phyloP scores from a whole-genome alignment of 1,140 invertebrate species.

The Drosophila saltans region DNA sequence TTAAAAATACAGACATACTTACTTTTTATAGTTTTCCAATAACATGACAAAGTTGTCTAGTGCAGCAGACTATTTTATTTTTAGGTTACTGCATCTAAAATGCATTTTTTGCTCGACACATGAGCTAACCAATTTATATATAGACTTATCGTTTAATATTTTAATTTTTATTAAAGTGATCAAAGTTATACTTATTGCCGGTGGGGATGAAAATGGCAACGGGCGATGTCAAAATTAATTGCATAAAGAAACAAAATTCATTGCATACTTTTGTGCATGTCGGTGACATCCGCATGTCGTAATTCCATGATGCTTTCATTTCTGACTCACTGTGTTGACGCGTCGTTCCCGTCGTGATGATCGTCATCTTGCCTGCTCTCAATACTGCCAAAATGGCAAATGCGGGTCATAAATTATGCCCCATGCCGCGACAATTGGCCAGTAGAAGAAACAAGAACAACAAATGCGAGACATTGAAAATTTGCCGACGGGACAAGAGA shows the following conservation, averaged over 20 bases:
- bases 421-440: conserved; percentile 19
- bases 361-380: conserved; percentile 30
- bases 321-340: background rate
- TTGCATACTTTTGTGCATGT: conserved; percentile 59
- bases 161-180: too few relatives aligned
- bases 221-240: background rate
- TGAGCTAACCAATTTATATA: too few relatives aligned
- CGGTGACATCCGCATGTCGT: conserved; percentile 25
- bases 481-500: conserved; percentile 22
- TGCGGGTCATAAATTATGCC: conserved; percentile 65
- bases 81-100: too few relatives aligned
- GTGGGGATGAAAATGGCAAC: too few relatives aligned
- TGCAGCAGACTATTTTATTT: too few relatives aligned
- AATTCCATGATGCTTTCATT: conserved; percentile 29
- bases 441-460: conserved; percentile 32
- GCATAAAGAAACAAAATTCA: conserved; percentile 51
- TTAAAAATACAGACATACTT: too few relatives aligned
- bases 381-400: conserved; percentile 65
- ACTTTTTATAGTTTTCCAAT: too few relatives aligned
- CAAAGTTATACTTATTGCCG: background rate
- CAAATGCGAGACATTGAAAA: conserved; percentile 25
- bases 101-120: too few relatives aligned
- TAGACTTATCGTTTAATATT: too few relatives aligned
- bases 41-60: too few relatives aligned
- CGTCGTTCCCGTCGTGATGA: background rate